phyloP scores from a whole-genome alignment of 2,113 vertebrate genomes.

The Gymnogyps californianus region DNA sequence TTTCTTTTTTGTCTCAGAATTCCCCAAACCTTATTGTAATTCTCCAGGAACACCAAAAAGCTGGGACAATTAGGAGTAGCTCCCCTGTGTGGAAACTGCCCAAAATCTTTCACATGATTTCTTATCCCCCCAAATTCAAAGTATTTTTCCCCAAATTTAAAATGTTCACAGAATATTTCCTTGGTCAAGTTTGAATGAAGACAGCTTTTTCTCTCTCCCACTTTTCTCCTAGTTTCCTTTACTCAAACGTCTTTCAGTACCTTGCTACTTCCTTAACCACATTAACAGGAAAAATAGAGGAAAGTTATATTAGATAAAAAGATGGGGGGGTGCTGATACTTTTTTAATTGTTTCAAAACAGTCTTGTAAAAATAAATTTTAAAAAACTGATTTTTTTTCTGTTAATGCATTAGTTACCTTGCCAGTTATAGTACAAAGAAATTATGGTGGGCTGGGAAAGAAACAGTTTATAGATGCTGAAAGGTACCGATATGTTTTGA shows the following conservation, averaged over 20 bases:
- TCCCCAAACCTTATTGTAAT: background rate
- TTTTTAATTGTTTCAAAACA: background rate
- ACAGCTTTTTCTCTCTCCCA: background rate
- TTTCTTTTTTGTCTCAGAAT: background rate
- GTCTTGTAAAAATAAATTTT: background rate
- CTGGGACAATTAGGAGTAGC: background rate
- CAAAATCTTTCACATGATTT: background rate
- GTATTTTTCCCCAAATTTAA: background rate
- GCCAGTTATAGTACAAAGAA: background rate
- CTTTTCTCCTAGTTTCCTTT: background rate
- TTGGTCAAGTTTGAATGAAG: background rate
- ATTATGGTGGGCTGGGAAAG: background rate
- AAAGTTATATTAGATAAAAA: background rate
- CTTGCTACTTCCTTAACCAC: background rate
- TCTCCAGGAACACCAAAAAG: background rate
- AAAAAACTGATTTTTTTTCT: background rate
- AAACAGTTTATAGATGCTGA: background rate
- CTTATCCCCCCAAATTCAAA: background rate
- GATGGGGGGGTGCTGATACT: accelerated
- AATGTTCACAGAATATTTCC: background rate
- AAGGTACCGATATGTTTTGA: background rate
- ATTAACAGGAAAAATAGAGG: background rate
- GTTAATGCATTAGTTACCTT: background rate
- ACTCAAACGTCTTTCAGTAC: background rate
- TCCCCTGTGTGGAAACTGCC: background rate